Percentiles rank a stretch among this genome's conserved stretches.
Conservation (phyloP, 2,113 vertebrate genomes). For the Taurulus bubalis region DNA sequence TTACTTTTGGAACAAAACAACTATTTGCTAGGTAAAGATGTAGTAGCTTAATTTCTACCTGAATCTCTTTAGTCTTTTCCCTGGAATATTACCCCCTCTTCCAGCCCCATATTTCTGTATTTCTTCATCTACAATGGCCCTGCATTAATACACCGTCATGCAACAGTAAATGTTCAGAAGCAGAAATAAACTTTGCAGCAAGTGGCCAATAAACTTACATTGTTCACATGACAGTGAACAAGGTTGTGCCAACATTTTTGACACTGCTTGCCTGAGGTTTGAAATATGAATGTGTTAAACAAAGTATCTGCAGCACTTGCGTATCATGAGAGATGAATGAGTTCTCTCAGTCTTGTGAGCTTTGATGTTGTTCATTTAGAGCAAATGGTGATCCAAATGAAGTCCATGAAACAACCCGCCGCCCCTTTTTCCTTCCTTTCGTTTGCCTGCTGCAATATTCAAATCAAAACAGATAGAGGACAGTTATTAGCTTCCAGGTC, state of each 20-base stretch:
- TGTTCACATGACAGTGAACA: not conserved
- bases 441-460: not conserved
- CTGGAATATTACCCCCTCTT: not conserved
- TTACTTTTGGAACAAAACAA: not conserved
- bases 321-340: not conserved
- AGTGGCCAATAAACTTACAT: not conserved
- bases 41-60: not conserved
- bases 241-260: not conserved
- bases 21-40: not conserved
- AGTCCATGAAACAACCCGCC: not conserved
- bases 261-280: not conserved
- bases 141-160: not conserved
- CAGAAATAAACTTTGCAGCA: not conserved
- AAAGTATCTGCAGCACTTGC: not conserved
- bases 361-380: not conserved
- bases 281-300: not conserved
- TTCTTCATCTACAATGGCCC: no score
- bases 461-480: not conserved
- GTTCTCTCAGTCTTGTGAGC: not conserved
- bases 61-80: not conserved
- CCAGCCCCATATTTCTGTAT: not conserved
- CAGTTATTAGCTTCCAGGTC: not conserved
- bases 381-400: conserved; percentile 2
- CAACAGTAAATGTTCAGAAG: not conserved
- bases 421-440: not conserved